Evolutionary conservation across 2,888 invertebrate species (phyloP), one percentile per base, ranked within the genome.

Genomic region (Campoplex capitator): DNA sequence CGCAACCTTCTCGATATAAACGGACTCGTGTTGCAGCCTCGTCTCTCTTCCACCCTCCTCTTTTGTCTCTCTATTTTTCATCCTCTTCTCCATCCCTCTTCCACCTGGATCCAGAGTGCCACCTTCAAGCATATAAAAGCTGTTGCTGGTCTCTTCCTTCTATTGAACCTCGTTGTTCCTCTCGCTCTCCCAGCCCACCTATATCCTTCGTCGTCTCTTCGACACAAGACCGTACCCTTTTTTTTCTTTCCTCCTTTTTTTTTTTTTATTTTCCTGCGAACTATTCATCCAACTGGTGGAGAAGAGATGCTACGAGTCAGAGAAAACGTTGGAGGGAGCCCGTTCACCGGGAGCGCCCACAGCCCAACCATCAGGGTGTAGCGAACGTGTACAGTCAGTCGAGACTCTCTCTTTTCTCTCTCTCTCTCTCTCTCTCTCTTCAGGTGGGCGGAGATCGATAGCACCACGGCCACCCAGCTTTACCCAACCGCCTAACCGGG

Each of bases 371-470:
- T 18, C 58, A 76, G 83, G 84, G 85, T 83, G n/a, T 76, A 80
- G 83, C 79, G 86, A 86, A 87, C 88, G 88, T 83, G 87, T 83
- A 89, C 88, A 89, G 32, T 62, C 62, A 6, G 32, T 62, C 62
- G 62, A 62, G 62, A 62, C 62, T 62, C 32, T 23, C 56, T 23
- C 23, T 56, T 56, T 23, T 56, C 56, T 56, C 54, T 54, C 54
- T 51, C 56, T 56, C 56, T 56, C 56, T 32, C 16, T 32, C 62
- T 56, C 23, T 23, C 23, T n/a, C 38, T 90, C 90, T 90, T 90
- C 93, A 93, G 93, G 93, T 93, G 91, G 93, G 91, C 90, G 91
- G 91, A 92, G 93, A 93, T 93, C 94, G 93, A 94, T 94, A 94
- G 92, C 91, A 92, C 91, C 90, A 90, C 92, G 90, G 89, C 84